Evolutionary conservation across 64 coral and sea anemone genomes (phyloP).

Genomic region (Montipora sp.): DNA sequence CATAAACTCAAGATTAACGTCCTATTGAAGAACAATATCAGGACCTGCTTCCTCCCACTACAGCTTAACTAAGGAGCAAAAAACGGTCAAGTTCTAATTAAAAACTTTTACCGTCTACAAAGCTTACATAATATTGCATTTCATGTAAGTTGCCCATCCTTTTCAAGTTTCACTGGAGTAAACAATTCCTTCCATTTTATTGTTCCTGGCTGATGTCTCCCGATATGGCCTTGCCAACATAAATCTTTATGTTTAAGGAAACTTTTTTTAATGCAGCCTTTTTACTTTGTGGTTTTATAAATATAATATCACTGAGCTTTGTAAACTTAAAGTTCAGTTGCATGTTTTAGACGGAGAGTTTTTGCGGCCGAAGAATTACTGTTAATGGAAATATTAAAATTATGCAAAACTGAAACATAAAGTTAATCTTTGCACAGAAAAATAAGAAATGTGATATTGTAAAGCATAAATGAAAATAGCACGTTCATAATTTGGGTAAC

Average conservation of each 20-base stretch:
- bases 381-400: slow-evolving; percentile 8
- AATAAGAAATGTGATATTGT: not conserved
- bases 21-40: not conserved
- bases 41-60: not conserved
- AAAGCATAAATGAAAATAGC: not conserved
- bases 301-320: no score
- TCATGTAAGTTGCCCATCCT: no score
- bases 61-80: not conserved
- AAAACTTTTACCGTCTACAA: not conserved
- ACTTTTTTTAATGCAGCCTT: no score
- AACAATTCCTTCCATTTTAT: not conserved
- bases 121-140: not conserved
- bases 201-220: no score
- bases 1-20: not conserved
- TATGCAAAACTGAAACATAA: slow-evolving; percentile 17
- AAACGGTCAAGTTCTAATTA: not conserved
- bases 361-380: not conserved
- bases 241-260: no score
- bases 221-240: no score
- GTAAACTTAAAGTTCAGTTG: no score
- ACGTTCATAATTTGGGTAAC: not conserved
- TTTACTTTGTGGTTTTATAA: no score
- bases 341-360: not conserved
- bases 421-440: not conserved
- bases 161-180: not conserved